Evolutionary conservation across 2,797 vertebrate species (phyloP).

Genomic region (Fistularia tabacaria): DNA sequence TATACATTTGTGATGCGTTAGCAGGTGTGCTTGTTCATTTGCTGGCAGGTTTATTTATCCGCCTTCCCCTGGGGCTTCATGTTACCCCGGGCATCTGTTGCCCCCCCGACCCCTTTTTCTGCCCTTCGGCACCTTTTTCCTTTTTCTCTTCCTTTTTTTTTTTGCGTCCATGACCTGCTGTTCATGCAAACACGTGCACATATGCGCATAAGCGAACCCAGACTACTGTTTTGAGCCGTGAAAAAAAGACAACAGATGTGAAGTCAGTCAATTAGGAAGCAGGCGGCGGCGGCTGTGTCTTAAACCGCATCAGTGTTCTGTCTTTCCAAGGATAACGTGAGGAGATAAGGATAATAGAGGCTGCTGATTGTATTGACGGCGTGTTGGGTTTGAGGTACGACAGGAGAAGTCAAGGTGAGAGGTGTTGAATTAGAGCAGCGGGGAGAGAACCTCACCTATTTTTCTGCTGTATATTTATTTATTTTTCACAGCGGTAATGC

Average conservation of each 20-base stretch:
- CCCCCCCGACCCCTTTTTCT: slow-evolving; percentile 40
- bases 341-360: neutral
- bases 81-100: slow-evolving; percentile 66
- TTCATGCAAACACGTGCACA: slow-evolving; percentile 11
- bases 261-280: slow-evolving; percentile 17
- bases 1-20: slow-evolving; percentile 39
- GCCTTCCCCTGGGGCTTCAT: slow-evolving; percentile 21
- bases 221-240: slow-evolving; percentile 5
- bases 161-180: slow-evolving; percentile 48
- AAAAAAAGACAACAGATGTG: slow-evolving; percentile 53
- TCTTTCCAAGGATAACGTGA: neutral
- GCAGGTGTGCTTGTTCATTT: slow-evolving; percentile 54
- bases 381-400: too few species aligned
- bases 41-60: slow-evolving; percentile 57
- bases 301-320: neutral
- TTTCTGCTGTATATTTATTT: too few species aligned
- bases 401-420: too few species aligned
- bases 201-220: neutral
- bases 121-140: slow-evolving; percentile 27
- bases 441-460: too few species aligned
- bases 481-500: too few species aligned
- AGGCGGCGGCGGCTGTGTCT: slow-evolving; percentile 9
- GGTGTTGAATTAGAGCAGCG: too few species aligned
- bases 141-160: slow-evolving; percentile 39
- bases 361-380: neutral